Evolutionary conservation across 2,797 vertebrate species (phyloP), one percentile per base, ranked within the genome.

Genomic region (Silurus lanzhouensis): DNA sequence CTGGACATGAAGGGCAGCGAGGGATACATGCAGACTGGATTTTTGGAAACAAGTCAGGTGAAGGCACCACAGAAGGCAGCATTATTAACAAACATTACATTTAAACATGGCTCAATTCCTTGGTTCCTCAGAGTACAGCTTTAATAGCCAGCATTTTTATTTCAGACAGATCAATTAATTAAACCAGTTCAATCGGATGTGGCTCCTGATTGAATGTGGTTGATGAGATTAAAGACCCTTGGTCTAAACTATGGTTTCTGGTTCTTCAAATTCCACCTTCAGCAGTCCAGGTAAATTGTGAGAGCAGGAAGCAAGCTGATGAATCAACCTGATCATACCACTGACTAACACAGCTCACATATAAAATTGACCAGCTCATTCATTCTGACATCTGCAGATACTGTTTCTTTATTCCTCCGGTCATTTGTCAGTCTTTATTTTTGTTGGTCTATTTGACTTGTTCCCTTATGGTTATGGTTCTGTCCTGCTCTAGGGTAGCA

Each of bases 231-330:
- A 25, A 78, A 46, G 38, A 66, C 12, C 38, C 9, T 48, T 52
- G 44, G 8, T 64, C 14, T 48, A 64, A 67, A 27, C 46, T n/a
- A 20, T 55, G 38, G 6, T 80, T 22, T 48, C 78, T 52, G 13
- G 79, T 46, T 67, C 79, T 75, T 81, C 60, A 5, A 6, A 20
- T 27, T 64, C 46, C 63, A 48, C 2, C 0, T 7, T 84, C 22
- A 83, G 61, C 67, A 83, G 46, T 83, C 58, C 85, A 83, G 57
- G 38, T 77, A 85, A 89, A 81, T 75, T 48, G 46, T 82, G 83
- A 83, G 86, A 77, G 82, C 76, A 85, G 70, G 55, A 88, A 68
- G 38, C 67, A 85, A 78, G 81, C 76, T 77, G 72, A 85, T 85
- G 75, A 88, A 66, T 66, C 15, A 4, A 81, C 8, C n/a, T 81